Conservation (phyloP, 2,113 vertebrate genomes). For the Cyprichromis sp. region DNA sequence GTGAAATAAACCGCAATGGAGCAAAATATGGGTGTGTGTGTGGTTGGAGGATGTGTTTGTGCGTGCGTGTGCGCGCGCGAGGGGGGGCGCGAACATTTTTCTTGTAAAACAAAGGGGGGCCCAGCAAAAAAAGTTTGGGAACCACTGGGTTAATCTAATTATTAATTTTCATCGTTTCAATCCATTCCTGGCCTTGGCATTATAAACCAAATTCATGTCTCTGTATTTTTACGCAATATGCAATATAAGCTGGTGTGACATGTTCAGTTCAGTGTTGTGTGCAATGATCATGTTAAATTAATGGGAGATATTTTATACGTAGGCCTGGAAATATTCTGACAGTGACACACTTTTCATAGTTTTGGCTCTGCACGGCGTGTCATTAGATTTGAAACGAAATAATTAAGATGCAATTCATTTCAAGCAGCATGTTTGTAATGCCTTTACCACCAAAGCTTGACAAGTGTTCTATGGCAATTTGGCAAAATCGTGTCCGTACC, state of each 20-base stretch:
- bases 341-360: background rate
- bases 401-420: background rate
- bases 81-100: too few species aligned
- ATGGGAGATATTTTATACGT: background rate
- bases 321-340: background rate
- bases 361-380: background rate
- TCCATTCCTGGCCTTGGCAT: background rate
- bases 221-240: accelerated
- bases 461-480: background rate
- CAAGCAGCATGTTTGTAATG: background rate
- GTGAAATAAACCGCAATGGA: too few species aligned
- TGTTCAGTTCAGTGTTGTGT: background rate
- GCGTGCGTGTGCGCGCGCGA: too few species aligned
- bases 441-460: background rate
- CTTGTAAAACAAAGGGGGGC: too few species aligned
- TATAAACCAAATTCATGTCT: background rate
- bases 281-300: background rate
- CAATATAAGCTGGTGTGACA: background rate
- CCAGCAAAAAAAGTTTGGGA: too few species aligned
- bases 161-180: background rate
- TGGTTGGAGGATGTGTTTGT: too few species aligned
- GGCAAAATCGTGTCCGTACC: background rate
- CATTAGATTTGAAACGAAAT: background rate
- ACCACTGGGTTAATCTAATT: background rate
- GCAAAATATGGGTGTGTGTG: too few species aligned